These are phyloP conservation scores for Drosophila fungiperda DNA, from an alignment of 2,888 invertebrate species.

Conservation along the genomic window DNA sequence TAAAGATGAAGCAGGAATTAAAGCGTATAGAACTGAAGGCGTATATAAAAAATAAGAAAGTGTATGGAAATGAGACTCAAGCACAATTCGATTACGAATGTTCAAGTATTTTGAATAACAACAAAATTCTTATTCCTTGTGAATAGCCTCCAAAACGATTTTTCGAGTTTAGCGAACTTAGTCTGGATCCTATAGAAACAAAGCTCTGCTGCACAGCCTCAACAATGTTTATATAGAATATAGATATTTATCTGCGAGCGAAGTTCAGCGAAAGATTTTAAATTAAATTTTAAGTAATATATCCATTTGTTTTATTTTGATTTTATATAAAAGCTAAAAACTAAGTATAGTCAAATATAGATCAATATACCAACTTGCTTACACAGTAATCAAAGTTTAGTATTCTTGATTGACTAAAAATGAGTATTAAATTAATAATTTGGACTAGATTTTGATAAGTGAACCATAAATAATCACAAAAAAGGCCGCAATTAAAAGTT, in stretches of 20 bases:
- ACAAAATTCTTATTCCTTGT: constrained; percentile 15
- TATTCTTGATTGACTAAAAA: background rate
- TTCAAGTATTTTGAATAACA: background rate
- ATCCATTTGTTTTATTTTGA: constrained; percentile 28
- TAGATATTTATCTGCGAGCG: background rate
- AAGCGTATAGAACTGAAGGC: constrained; percentile 47
- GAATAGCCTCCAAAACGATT: background rate
- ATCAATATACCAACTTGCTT: constrained; percentile 16
- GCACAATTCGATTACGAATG: background rate
- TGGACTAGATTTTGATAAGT: constrained; percentile 68
- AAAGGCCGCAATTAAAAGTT: constrained; percentile 65
- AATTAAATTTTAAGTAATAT: constrained; percentile 7
- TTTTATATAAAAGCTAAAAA: constrained; percentile 18
- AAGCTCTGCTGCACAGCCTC: constrained; percentile 22
- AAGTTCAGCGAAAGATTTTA: background rate
- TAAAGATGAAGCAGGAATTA: constrained; percentile 40
- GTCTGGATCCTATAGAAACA: constrained; percentile 14
- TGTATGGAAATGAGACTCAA: background rate
- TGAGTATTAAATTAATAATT: constrained; percentile 46
- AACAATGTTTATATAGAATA: constrained; percentile 17
- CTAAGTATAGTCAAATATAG: constrained; percentile 21
- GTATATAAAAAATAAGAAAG: constrained; percentile 34
- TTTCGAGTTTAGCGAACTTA: background rate
- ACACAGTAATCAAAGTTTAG: constrained; percentile 19
- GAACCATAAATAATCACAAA: constrained; percentile 66